Conservation (phyloP, 2,797 vertebrate genomes). For the Sebastes vulpes region DNA sequence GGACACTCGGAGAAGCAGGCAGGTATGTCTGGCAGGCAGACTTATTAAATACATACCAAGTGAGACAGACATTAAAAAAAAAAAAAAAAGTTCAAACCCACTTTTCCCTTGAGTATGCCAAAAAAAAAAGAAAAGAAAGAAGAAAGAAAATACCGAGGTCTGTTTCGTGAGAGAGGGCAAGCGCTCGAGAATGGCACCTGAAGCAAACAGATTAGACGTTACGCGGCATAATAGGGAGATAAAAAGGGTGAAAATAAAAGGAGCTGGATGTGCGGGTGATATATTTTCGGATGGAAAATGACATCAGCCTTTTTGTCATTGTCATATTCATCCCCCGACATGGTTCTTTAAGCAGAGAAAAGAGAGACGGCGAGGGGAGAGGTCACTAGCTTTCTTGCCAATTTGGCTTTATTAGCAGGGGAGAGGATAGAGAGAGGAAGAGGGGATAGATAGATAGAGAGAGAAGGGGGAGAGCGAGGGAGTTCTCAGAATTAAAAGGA, state of each 20-base stretch:
- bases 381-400: constrained; percentile 75
- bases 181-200: constrained; percentile 63
- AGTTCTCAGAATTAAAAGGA: constrained; percentile 77
- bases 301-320: constrained; percentile 57
- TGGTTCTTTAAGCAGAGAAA: constrained; percentile 49
- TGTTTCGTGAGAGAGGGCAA: constrained; percentile 32
- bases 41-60: constrained; percentile 67
- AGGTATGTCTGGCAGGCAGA: constrained; percentile 57
- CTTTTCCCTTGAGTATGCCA: not conserved
- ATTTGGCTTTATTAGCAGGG: constrained; percentile 74
- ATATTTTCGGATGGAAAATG: constrained; percentile 40
- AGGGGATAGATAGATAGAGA: constrained; percentile 26
- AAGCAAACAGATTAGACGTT: constrained; percentile 73
- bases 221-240: constrained; percentile 48
- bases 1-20: constrained; percentile 37
- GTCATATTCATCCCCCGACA: constrained; percentile 38
- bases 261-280: constrained; percentile 28
- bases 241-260: constrained; percentile 41
- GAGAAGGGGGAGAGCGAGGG: constrained; percentile 23
- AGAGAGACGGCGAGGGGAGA: constrained; percentile 52
- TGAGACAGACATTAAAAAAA: constrained; percentile 27
- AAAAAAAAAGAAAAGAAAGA: constrained; percentile 28
- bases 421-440: constrained; percentile 36
- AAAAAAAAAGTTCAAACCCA: constrained; percentile 26
- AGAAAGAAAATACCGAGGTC: constrained; percentile 21